Conservation (phyloP, 2,888 invertebrate species). For the Drosophila pegasa region DNA sequence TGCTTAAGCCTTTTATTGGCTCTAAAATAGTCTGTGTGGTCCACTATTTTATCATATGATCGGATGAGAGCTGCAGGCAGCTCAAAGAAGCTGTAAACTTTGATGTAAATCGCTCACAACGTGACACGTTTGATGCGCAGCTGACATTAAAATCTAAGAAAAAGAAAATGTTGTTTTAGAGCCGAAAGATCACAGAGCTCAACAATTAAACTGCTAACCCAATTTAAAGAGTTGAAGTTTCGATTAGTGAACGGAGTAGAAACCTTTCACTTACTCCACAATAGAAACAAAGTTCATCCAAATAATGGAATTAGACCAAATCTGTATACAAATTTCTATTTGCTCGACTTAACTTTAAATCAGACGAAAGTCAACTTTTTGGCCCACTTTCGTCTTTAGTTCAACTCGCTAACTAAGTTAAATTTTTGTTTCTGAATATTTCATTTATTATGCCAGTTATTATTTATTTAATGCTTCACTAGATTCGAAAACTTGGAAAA, state of each 20-base stretch:
- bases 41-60: slow-evolving; percentile 53
- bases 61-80: slow-evolving; percentile 23
- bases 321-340: slow-evolving; percentile 17
- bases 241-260: slow-evolving; percentile 13
- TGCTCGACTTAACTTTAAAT: neutral
- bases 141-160: slow-evolving; percentile 64
- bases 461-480: slow-evolving; percentile 33
- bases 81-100: slow-evolving; percentile 34
- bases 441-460: neutral
- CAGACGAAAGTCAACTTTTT: slow-evolving; percentile 26
- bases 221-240: slow-evolving; percentile 39
- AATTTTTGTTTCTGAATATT: neutral
- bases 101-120: slow-evolving; percentile 39
- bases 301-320: slow-evolving; percentile 11
- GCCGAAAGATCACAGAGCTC: slow-evolving; percentile 26
- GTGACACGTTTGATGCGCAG: slow-evolving; percentile 54
- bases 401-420: slow-evolving; percentile 1
- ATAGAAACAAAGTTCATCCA: neutral
- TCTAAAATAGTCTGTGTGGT: slow-evolving; percentile 34
- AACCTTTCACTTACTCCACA: slow-evolving; percentile 59
- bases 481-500: slow-evolving; percentile 12
- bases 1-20: slow-evolving; percentile 44
- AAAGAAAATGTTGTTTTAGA: slow-evolving; percentile 22
- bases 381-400: slow-evolving; percentile 5
- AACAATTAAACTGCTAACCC: slow-evolving; percentile 55